Evolutionary conservation across 2,797 vertebrate genomes (phyloP), one percentile per base, ranked within the genome.

Genomic region (Smutsia temminckii): DNA sequence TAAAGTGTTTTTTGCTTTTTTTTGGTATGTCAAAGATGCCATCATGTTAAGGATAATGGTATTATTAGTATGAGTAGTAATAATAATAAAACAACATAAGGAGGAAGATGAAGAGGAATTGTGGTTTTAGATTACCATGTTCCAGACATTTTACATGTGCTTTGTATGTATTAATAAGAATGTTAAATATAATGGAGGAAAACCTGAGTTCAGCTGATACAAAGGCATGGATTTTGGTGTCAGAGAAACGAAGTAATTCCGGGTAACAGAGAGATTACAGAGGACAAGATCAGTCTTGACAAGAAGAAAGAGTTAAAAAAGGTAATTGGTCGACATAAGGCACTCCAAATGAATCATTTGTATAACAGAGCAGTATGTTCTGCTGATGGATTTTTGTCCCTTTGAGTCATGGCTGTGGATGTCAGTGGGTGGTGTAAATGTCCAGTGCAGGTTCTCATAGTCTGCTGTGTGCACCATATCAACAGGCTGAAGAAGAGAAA

Each of bases 51-150:
- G 27, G 10, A 6, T 6, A 13, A 53, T 59, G 32, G 53, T 8
- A 49, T 27, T 0, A 51, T 14, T 8, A 9, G 2, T 11, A 11
- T 12, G 29, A 23, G 14, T 42, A 20, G 10, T 42, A 10, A 2
- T 12, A 17, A 14, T 51, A 71, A 40, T 27, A 57, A 46, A 46
- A 46, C 46, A 46, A 46, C 46, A 12, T 13, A 17, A 75, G 61
- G 13, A 85, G 0, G 14, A 84, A n/a, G 13, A 37, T 10, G 13
- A 53, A 37, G 40, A 23, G 1, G 14, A 72, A 32, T 4, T n/a
- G 27, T 42, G 27, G 1, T 34, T 74, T 78, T 57, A 27, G 11
- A 40, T 59, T 25, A 42, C 20, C 18, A 21, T 0, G 3, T 68
- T 37, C 8, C 4, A 80, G 34, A 42, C 20, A 27, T 49, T 42